A percentile compares a stretch with the other conserved stretches of the same genome.
Conservation (phyloP, 2,888 invertebrate genomes). For the Leucophora obtusa region DNA sequence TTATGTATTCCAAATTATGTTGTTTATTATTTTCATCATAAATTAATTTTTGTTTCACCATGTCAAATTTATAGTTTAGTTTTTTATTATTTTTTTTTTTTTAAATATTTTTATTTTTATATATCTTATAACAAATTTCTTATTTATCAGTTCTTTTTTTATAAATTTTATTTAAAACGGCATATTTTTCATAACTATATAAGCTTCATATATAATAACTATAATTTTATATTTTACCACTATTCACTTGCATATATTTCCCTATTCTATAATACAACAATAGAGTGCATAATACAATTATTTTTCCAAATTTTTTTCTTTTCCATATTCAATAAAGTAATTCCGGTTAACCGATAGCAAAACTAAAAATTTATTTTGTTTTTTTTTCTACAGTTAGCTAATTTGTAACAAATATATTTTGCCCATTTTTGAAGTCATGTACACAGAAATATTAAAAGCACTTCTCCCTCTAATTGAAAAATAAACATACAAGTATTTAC, state of each 20-base stretch:
- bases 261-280: conserved; percentile 1
- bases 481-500: conserved; percentile 55
- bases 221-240: conserved; percentile 7
- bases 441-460: conserved; percentile 49
- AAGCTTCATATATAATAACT: conserved; percentile 9
- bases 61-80: conserved; percentile 12
- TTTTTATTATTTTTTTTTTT: conserved; percentile 13
- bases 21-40: conserved; percentile 22
- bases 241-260: neutral
- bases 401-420: conserved; percentile 8
- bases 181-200: conserved; percentile 2
- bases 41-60: conserved; percentile 12
- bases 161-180: neutral
- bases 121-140: neutral
- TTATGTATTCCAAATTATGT: conserved; percentile 18
- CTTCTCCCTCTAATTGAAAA: conserved; percentile 51
- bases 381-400: neutral
- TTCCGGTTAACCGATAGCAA: conserved; percentile 38
- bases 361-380: conserved; percentile 21
- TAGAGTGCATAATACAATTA: neutral
- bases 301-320: conserved; percentile 18
- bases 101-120: neutral
- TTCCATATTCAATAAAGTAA: conserved; percentile 38
- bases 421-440: conserved; percentile 15
- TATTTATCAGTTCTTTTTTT: conserved; percentile 2